phyloP scores from a whole-genome alignment of 2,888 invertebrate species.

The Physocephala rufipes region DNA sequence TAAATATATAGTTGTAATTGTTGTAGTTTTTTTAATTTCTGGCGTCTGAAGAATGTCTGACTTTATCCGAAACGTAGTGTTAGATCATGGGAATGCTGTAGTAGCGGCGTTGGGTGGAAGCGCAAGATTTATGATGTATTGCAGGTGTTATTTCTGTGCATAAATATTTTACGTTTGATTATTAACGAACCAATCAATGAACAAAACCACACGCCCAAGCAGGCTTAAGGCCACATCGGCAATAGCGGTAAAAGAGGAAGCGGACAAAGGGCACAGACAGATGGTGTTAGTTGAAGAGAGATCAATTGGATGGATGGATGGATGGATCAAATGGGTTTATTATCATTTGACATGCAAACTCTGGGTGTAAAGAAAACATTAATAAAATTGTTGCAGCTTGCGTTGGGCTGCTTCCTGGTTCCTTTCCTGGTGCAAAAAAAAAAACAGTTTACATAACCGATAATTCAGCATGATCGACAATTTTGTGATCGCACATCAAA shows the following conservation, averaged over 20 bases:
- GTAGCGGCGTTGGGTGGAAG: too few relatives aligned
- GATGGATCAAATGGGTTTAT: slow-evolving; percentile 61
- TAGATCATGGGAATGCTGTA: too few relatives aligned
- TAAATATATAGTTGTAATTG: too few relatives aligned
- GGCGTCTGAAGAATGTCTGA: background rate
- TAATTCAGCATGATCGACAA: slow-evolving; percentile 6
- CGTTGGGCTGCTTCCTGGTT: slow-evolving; percentile 24
- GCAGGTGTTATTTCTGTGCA: slow-evolving; percentile 41
- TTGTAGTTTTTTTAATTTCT: background rate
- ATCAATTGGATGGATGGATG: too few relatives aligned
- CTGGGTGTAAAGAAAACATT: slow-evolving; percentile 54
- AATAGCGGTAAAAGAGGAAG: background rate
- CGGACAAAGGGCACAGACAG: slow-evolving; percentile 2
- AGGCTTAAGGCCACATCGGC: background rate
- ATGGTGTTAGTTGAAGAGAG: slow-evolving; percentile 37
- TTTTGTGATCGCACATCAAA: background rate
- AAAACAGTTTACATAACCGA: background rate
- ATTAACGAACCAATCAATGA: background rate
- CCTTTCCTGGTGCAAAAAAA: too few relatives aligned
- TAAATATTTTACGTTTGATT: slow-evolving; percentile 34
- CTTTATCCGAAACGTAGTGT: background rate
- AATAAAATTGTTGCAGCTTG: slow-evolving; percentile 34
- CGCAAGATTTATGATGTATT: too few relatives aligned
- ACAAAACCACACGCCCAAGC: background rate
- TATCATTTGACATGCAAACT: slow-evolving; percentile 62